These are phyloP conservation scores for Callaeas wilsoni DNA, from an alignment of 2,113 vertebrate genomes.

Conservation along the genomic window DNA sequence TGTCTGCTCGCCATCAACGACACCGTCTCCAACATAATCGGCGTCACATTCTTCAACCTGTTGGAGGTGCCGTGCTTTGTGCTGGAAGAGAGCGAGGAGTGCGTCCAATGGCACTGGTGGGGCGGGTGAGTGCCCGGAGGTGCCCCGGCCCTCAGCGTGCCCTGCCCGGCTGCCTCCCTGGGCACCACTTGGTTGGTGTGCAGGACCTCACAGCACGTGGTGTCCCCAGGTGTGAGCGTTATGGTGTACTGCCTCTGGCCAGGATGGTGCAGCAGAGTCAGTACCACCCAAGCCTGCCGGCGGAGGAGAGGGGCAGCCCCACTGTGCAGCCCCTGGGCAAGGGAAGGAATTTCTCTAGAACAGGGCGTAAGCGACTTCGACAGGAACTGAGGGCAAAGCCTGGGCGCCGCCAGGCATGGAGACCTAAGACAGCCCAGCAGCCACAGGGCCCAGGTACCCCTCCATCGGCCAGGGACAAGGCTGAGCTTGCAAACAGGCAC, in stretches of 20 bases:
- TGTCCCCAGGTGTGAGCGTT: slow-evolving; percentile 58
- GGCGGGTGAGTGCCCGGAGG: slow-evolving; percentile 51
- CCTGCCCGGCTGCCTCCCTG: too few species aligned
- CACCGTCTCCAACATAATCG: slow-evolving; percentile 78
- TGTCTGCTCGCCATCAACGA: slow-evolving; percentile 77
- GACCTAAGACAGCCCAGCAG: not conserved
- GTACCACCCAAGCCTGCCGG: not conserved
- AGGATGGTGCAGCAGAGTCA: slow-evolving; percentile 50
- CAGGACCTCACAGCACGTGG: fast-evolving
- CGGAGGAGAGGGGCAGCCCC: fast-evolving
- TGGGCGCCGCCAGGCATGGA: fast-evolving
- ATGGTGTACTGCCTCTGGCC: slow-evolving; percentile 42
- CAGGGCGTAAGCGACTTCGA: not conserved
- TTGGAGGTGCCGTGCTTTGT: slow-evolving; percentile 85
- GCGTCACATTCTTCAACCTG: slow-evolving; percentile 83
- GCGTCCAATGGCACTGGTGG: slow-evolving; percentile 73
- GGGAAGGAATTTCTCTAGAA: not conserved
- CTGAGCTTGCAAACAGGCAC: not conserved
- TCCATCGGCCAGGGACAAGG: fast-evolving
- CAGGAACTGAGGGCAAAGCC: not conserved
- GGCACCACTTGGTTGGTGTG: not conserved
- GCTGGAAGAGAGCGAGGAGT: slow-evolving; percentile 75
- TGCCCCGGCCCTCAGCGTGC: fast-evolving
- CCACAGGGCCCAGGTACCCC: fast-evolving
- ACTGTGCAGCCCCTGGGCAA: fast-evolving